Conservation (phyloP, 1,140 invertebrate species). For the Semibalanus balanoides region DNA sequence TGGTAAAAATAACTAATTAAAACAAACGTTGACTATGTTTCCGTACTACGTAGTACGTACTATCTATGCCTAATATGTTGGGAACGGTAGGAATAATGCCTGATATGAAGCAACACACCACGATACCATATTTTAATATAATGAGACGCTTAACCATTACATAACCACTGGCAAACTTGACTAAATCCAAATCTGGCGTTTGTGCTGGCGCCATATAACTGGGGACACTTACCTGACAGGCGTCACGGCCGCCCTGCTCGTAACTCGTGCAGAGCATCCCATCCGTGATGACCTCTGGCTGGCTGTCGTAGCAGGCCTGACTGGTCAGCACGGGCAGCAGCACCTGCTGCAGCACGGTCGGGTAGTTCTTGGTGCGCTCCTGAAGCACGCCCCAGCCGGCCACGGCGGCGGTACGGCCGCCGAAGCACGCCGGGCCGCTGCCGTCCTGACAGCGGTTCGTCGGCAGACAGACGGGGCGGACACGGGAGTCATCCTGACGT, state of each 20-base stretch:
- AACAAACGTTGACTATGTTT: too few relatives aligned
- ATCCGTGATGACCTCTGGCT: conserved; percentile 8
- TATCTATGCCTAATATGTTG: too few relatives aligned
- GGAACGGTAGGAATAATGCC: too few relatives aligned
- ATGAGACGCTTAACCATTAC: too few relatives aligned
- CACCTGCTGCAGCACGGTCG: not conserved
- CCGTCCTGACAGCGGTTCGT: not conserved
- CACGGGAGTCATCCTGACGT: not conserved
- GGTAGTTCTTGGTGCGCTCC: not conserved
- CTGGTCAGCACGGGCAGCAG: not conserved
- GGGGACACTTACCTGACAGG: conserved; percentile 15
- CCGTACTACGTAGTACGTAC: too few relatives aligned
- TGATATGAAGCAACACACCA: too few relatives aligned
- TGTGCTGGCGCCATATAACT: too few relatives aligned
- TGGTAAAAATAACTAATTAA: too few relatives aligned
- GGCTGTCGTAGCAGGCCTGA: not conserved
- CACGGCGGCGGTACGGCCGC: not conserved
- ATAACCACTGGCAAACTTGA: too few relatives aligned
- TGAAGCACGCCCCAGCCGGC: not conserved
- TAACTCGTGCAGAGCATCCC: conserved; percentile 16
- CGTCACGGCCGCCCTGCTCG: conserved; percentile 9
- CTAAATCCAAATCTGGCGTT: too few relatives aligned
- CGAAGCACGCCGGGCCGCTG: not conserved
- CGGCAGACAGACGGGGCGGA: not conserved
- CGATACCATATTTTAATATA: too few relatives aligned